phyloP scores from a whole-genome alignment of 2,888 invertebrate genomes.

The Urechis unicinctus region DNA sequence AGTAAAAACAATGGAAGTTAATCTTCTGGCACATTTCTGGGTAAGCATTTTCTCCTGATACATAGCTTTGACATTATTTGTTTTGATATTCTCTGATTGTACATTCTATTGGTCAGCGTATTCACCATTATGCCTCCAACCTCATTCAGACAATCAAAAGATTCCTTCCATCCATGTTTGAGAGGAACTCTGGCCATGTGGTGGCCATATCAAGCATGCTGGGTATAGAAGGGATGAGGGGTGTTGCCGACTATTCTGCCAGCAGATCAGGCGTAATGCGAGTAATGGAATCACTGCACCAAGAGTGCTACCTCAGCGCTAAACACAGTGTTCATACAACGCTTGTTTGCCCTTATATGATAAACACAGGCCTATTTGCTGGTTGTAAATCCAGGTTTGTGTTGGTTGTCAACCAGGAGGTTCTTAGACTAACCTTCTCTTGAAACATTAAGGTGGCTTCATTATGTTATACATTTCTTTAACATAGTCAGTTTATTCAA shows the following conservation, averaged over 20 bases:
- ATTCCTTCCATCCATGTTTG: conserved; percentile 70
- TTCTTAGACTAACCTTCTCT: no score
- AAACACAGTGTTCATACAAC: conserved; percentile 60
- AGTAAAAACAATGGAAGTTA: conserved; percentile 30
- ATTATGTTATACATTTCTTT: no score
- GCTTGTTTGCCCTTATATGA: conserved; percentile 88
- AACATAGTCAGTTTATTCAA: no score
- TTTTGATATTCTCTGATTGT: no score
- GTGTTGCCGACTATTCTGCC: conserved; percentile 71
- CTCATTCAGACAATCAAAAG: conserved; percentile 60
- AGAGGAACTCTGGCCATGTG: conserved; percentile 78
- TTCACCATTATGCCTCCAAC: no score
- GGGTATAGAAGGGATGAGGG: conserved; percentile 67
- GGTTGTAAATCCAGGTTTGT: conserved; percentile 62
- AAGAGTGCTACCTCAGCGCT: conserved; percentile 34
- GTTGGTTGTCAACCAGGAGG: no score
- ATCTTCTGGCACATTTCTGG: conserved; percentile 34
- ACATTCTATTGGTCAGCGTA: no score
- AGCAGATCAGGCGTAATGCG: conserved; percentile 91
- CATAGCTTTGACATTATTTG: background rate
- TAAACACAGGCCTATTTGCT: conserved; percentile 93
- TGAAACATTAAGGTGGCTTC: no score
- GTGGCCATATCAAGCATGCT: conserved; percentile 87
- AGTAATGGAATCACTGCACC: conserved; percentile 77
- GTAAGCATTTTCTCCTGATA: conserved; percentile 35